Conservation (phyloP, 2,888 invertebrate genomes). For the Prenolepis imparis region DNA sequence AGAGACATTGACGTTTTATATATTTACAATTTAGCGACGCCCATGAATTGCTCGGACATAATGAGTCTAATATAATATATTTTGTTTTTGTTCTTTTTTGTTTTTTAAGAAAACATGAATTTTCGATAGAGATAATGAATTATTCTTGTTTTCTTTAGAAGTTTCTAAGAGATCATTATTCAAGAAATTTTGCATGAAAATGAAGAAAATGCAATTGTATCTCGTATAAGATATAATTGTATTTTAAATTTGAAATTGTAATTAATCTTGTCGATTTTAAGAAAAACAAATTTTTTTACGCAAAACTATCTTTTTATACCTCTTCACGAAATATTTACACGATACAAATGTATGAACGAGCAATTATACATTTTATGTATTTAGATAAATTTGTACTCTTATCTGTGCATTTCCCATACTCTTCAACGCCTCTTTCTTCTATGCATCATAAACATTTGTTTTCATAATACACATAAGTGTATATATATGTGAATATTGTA, state of each 20-base stretch:
- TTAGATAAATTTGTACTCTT: slow-evolving; percentile 19
- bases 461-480: neutral
- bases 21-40: neutral
- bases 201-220: neutral
- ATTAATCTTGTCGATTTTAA: neutral
- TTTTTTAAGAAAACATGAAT: neutral
- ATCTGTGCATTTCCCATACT: slow-evolving; percentile 2
- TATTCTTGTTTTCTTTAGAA: neutral
- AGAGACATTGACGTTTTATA: slow-evolving; percentile 14
- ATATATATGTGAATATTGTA: neutral
- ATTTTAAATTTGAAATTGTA: neutral
- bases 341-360: slow-evolving; percentile 5
- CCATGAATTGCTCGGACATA: slow-evolving; percentile 20
- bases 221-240: neutral
- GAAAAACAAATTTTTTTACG: neutral
- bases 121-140: neutral
- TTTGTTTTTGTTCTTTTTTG: neutral
- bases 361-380: slow-evolving; percentile 26
- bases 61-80: neutral
- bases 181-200: neutral
- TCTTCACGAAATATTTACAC: neutral
- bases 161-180: neutral
- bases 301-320: neutral
- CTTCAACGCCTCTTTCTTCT: neutral
- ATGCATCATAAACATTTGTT: slow-evolving; percentile 9